Evolutionary conservation across 2,113 vertebrate genomes (phyloP).

Genomic region (Saccopteryx bilineata): DNA sequence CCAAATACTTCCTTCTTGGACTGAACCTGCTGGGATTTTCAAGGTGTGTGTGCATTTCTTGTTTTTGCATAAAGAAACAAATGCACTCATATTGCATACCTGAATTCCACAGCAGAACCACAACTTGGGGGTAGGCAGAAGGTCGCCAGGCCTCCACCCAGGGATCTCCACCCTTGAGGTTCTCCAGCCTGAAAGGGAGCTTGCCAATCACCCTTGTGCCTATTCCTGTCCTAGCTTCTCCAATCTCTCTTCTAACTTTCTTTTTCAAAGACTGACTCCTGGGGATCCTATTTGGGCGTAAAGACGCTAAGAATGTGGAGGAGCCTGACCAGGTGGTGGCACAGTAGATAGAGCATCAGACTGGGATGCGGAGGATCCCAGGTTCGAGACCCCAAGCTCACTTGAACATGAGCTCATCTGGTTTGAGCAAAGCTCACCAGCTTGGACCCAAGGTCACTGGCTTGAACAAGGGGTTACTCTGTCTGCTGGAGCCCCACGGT

Average conservation of each 20-base stretch:
- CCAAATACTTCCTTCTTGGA: background rate
- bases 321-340: too few species aligned
- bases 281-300: background rate
- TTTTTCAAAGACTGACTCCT: background rate
- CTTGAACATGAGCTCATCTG: too few species aligned
- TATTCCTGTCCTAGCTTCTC: background rate
- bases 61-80: background rate
- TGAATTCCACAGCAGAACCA: background rate
- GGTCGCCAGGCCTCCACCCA: too few species aligned
- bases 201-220: background rate
- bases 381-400: too few species aligned
- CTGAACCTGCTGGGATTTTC: background rate
- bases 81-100: background rate
- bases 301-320: background rate
- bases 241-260: background rate
- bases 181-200: background rate
- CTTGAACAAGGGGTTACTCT: too few species aligned
- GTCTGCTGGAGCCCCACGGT: too few species aligned
- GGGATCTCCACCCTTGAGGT: background rate
- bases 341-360: too few species aligned
- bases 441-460: too few species aligned
- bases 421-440: too few species aligned
- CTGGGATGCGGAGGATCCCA: too few species aligned
- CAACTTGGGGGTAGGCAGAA: background rate
- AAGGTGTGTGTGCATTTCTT: background rate